Percentiles rank a stretch among this genome's conserved stretches.
These are phyloP conservation scores for Cirrhinus mrigala DNA, from an alignment of 2,797 vertebrate species.

Conservation along the genomic window DNA sequence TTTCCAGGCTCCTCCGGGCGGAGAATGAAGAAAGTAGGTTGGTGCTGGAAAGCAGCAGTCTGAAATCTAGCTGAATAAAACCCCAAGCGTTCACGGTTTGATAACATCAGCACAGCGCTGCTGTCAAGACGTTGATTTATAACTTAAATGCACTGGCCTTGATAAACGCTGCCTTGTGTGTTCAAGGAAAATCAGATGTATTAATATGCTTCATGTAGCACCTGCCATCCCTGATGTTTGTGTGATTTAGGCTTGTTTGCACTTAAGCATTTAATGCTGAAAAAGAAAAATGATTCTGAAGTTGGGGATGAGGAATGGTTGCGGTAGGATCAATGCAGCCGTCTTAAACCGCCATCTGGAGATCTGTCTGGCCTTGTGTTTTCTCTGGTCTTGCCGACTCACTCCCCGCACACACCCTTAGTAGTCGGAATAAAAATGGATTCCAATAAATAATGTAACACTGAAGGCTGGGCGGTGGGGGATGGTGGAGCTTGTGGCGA, in stretches of 20 bases:
- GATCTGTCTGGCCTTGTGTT: conserved; percentile 9
- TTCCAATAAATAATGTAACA: conserved; percentile 76
- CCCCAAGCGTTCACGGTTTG: neutral
- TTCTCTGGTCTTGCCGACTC: conserved; percentile 26
- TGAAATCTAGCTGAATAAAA: conserved; percentile 2
- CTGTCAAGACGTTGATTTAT: conserved; percentile 30
- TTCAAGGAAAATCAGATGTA: conserved; percentile 15
- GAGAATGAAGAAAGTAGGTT: conserved; percentile 36
- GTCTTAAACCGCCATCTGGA: conserved; percentile 23
- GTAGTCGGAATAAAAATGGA: conserved; percentile 53
- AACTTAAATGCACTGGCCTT: neutral
- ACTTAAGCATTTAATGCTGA: neutral
- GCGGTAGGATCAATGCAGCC: neutral
- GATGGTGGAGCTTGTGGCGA: conserved; percentile 66
- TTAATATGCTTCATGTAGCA: neutral
- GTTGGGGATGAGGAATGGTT: conserved; percentile 8
- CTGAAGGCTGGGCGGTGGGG: conserved; percentile 62
- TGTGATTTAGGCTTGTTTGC: conserved; percentile 8
- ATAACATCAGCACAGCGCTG: conserved; percentile 14
- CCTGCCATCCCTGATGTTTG: neutral
- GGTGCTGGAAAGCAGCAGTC: neutral
- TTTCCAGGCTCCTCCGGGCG: conserved; percentile 66
- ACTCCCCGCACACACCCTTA: conserved; percentile 23
- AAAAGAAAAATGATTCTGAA: neutral
- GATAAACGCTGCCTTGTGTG: neutral